Evolutionary conservation across 2,797 vertebrate species (phyloP).

Genomic region (Crax fasciolata): DNA sequence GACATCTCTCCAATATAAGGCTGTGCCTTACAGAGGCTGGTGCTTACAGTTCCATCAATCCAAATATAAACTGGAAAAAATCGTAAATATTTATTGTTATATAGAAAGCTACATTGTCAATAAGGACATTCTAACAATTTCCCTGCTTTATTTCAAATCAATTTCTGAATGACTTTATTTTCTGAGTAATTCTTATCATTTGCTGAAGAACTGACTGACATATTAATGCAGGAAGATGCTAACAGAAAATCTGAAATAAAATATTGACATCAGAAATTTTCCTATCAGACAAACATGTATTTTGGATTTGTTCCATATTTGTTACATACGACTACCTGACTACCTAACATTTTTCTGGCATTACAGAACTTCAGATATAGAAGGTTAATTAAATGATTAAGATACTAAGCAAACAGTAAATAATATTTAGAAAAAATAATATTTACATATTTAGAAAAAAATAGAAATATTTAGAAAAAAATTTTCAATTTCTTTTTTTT

Average conservation of each 20-base stretch:
- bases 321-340: neutral
- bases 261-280: neutral
- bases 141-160: neutral
- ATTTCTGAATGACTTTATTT: neutral
- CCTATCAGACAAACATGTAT: neutral
- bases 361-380: neutral
- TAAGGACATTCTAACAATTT: neutral
- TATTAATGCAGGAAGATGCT: neutral
- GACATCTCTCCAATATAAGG: neutral
- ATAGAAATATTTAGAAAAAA: neutral
- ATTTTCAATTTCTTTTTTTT: neutral
- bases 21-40: neutral
- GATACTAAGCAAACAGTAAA: neutral
- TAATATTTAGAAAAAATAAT: too few species aligned
- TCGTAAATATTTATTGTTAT: conserved; percentile 2
- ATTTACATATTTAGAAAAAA: neutral
- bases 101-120: neutral
- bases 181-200: neutral
- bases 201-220: neutral
- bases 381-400: neutral
- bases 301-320: neutral
- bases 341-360: neutral
- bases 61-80: neutral
- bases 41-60: neutral
- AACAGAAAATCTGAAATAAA: neutral